A percentile compares a stretch with the other conserved stretches of the same genome.
These are phyloP conservation scores for Dasypogon diadema DNA, from an alignment of 2,888 invertebrate species.

Conservation along the genomic window DNA sequence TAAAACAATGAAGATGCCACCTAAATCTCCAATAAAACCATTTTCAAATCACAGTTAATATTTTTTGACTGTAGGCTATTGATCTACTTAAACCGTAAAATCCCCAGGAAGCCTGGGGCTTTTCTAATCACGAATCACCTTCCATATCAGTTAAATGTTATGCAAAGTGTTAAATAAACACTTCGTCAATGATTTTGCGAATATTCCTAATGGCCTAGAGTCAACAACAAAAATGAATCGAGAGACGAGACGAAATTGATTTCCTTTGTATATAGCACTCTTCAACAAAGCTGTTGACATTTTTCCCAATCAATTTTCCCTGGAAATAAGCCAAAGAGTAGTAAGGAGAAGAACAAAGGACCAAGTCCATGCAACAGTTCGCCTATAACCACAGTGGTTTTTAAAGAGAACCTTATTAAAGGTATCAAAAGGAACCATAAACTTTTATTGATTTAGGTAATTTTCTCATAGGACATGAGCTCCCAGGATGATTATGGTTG, in stretches of 20 bases:
- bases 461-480: background rate
- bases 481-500: background rate
- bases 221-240: background rate
- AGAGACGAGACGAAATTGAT: conserved; percentile 3
- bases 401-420: background rate
- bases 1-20: too few species aligned
- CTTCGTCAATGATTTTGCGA: background rate
- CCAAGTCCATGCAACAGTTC: background rate
- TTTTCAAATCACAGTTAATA: too few species aligned
- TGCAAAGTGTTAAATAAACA: conserved; percentile 1
- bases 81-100: too few species aligned
- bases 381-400: background rate
- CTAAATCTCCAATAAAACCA: too few species aligned
- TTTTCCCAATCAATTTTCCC: conserved; percentile 22
- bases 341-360: background rate
- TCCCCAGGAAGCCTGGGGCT: too few species aligned
- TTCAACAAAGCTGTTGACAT: conserved; percentile 3
- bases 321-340: background rate
- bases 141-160: background rate
- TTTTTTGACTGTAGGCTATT: too few species aligned
- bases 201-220: background rate
- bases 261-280: background rate
- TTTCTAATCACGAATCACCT: too few species aligned
- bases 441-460: background rate
- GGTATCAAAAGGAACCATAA: conserved; percentile 3